phyloP scores from a whole-genome alignment of 2,113 vertebrate genomes.

The Malaclemys terrapin region DNA sequence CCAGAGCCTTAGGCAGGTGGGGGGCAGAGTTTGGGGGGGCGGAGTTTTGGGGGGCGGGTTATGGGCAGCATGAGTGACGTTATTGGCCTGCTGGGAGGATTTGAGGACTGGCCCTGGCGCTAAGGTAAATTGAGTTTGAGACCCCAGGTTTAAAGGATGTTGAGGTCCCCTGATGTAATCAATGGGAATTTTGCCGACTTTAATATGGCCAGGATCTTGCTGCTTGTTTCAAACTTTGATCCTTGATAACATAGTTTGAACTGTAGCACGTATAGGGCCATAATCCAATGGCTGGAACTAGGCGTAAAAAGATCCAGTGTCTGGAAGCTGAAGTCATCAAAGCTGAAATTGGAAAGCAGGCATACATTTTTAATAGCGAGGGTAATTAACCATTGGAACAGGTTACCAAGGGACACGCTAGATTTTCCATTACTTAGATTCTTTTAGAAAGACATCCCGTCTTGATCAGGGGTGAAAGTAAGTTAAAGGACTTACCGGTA shows the following conservation, averaged over 20 bases:
- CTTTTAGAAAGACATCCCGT: background rate
- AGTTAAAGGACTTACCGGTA: too few species aligned
- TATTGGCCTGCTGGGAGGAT: too few species aligned
- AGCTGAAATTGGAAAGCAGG: background rate
- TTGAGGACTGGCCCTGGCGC: too few species aligned
- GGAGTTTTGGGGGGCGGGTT: too few species aligned
- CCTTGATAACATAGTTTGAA: constrained; percentile 27
- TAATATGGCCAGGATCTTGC: background rate
- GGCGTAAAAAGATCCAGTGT: background rate
- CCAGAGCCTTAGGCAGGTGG: too few species aligned
- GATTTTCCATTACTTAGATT: background rate
- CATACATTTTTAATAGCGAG: background rate
- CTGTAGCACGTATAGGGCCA: background rate
- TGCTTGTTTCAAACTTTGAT: constrained; percentile 2
- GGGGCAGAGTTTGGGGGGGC: too few species aligned
- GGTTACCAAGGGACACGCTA: background rate
- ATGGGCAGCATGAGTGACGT: too few species aligned
- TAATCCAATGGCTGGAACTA: background rate
- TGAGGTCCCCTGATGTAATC: background rate
- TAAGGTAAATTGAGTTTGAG: too few species aligned
- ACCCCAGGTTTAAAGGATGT: background rate
- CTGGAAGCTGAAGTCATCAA: background rate
- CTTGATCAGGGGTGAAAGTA: background rate
- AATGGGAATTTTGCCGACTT: constrained; percentile 1
- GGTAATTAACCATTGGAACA: background rate